These are phyloP conservation scores for Hypotaenidia philippensis DNA, from an alignment of 2,797 vertebrate genomes.

Conservation along the genomic window DNA sequence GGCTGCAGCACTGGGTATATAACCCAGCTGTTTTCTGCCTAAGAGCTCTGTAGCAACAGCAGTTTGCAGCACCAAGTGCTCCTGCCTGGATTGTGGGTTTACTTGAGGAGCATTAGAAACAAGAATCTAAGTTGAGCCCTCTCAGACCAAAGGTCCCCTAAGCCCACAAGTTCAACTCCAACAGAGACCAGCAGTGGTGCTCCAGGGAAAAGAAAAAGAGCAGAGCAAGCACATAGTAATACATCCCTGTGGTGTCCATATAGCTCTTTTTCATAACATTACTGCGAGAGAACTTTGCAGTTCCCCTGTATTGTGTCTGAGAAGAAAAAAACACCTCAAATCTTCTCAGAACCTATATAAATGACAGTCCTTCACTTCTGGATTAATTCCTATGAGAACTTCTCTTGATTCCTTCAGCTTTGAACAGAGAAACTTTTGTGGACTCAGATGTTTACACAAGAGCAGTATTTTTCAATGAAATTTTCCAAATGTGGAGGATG, in stretches of 20 bases:
- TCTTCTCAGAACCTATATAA: background rate
- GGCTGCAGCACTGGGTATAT: background rate
- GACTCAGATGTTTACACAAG: background rate
- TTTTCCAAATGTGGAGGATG: background rate
- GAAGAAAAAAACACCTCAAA: background rate
- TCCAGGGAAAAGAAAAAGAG: background rate
- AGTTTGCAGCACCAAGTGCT: background rate
- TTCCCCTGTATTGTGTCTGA: background rate
- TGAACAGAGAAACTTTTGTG: background rate
- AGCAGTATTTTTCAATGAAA: accelerated
- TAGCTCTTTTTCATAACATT: background rate
- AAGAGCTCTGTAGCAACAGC: background rate
- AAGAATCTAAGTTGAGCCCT: accelerated
- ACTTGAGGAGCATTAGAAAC: background rate
- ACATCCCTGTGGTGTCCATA: background rate
- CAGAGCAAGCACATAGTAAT: background rate
- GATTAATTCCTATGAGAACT: background rate
- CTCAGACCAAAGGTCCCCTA: accelerated
- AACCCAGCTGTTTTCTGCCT: background rate
- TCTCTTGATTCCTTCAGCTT: background rate
- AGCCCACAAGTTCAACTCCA: background rate
- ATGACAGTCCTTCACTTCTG: background rate
- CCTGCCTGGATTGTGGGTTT: background rate
- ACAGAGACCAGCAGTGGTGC: no score
- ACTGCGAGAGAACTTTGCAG: background rate